Evolutionary conservation across 2,888 invertebrate species (phyloP), one percentile per base, ranked within the genome.

Genomic region (Diplazon laetatorius): DNA sequence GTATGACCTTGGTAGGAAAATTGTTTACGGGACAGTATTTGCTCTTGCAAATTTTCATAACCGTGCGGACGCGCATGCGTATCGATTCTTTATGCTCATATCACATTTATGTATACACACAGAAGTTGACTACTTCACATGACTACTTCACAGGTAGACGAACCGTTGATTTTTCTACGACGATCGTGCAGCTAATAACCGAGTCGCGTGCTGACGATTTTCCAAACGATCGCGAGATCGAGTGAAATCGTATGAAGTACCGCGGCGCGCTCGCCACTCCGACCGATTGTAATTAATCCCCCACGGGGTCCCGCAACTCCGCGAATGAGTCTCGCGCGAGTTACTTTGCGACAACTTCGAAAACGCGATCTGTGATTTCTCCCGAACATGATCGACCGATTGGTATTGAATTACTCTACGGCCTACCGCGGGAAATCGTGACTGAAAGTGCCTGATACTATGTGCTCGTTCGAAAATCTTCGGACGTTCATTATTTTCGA

Each of bases 141-240:
- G 12, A 25, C n/a, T 14, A 55, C 30, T 2, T 20, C 39, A 48
- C 30, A 74, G 50, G 42, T 18, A 63, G 39, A 20, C 59, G 37
- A 62, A 46, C 39, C 52, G 65, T 66, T 65, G 46, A 10, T n/a
- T 37, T 20, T 59, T 1, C 30, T 25, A 25, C 52, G 48, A 66
- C 70, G 46, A 35, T 63, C 73, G 60, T 70, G 74, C 78, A 65
- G 52, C 74, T 78, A 78, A 78, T 60, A 74, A 74, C 69, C 46
- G 48, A 42, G 70, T 78, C 74, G 78, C 74, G 78, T 78, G 78
- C 70, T 30, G 30, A 14, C 8, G 39, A 22, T 65, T 74, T 65
- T 44, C 22, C 66, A 14, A 22, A n/a, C n/a, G 66, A 77, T 72
- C 70, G 22, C 60, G 70, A 74, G 66, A 55, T 74, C 55, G 65